These are phyloP conservation scores for Acropternis orthonyx DNA, from an alignment of 2,797 vertebrate genomes.

Conservation along the genomic window DNA sequence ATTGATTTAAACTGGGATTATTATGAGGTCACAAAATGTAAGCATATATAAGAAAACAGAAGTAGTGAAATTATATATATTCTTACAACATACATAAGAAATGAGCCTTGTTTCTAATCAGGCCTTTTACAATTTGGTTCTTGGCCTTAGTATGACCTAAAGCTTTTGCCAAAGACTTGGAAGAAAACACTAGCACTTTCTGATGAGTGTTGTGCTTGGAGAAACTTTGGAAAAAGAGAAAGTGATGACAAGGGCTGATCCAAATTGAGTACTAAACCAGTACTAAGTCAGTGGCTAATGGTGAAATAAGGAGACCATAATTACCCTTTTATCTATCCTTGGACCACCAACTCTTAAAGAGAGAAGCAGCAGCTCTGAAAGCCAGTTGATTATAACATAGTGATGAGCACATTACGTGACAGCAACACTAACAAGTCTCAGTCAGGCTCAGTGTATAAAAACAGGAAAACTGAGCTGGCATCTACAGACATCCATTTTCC, in stretches of 20 bases:
- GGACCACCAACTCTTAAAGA: not conserved
- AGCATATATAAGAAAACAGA: not conserved
- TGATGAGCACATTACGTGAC: rapidly evolving
- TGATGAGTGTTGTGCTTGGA: not conserved
- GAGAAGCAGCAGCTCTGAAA: not conserved
- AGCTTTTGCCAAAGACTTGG: not conserved
- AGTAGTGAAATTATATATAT: not conserved
- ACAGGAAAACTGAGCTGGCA: not conserved
- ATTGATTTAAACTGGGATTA: not conserved
- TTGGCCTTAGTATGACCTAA: not conserved
- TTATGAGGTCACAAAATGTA: not conserved
- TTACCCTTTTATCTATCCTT: not conserved
- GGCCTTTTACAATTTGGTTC: not conserved
- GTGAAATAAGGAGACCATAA: not conserved
- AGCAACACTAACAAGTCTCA: not conserved
- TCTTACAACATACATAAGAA: not conserved
- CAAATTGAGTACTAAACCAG: not conserved
- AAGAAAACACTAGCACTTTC: not conserved
- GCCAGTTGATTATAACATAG: not conserved
- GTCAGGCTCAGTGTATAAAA: not conserved
- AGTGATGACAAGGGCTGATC: not conserved
- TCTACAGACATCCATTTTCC: not conserved
- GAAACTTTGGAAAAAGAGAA: not conserved
- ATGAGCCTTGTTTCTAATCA: not conserved
- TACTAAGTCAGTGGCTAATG: not conserved